Conservation (phyloP, 2,888 invertebrate genomes). For the Masnerella sp. region DNA sequence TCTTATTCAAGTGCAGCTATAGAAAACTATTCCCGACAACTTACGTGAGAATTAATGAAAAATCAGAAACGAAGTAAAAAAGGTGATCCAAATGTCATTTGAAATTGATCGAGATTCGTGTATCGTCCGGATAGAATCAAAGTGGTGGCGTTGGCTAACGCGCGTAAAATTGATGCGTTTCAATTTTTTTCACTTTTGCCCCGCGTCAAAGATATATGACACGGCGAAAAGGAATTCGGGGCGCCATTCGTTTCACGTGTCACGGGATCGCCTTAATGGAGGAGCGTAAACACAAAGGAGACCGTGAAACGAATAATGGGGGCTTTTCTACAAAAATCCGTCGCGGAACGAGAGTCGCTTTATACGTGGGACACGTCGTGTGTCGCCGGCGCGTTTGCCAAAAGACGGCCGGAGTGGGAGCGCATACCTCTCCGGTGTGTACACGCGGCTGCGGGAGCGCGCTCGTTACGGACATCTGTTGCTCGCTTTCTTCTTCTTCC, state of each 20-base stretch:
- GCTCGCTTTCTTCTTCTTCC: slow-evolving; percentile 69
- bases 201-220: slow-evolving; percentile 52
- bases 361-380: slow-evolving; percentile 24
- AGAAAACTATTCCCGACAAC: no score
- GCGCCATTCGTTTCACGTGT: slow-evolving; percentile 52
- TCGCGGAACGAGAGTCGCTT: slow-evolving; percentile 34
- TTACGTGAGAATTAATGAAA: no score
- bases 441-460: slow-evolving; percentile 47
- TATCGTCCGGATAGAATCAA: slow-evolving; percentile 35
- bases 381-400: slow-evolving; percentile 43
- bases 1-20: no score
- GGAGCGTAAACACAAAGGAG: slow-evolving; percentile 48
- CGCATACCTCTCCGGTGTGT: slow-evolving; percentile 47
- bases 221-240: slow-evolving; percentile 45
- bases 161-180: slow-evolving; percentile 48
- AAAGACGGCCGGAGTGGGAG: slow-evolving; percentile 17
- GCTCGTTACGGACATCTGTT: slow-evolving; percentile 76
- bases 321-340: slow-evolving; percentile 42
- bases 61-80: no score
- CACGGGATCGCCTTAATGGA: slow-evolving; percentile 52
- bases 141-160: no score
- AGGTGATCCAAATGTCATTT: no score
- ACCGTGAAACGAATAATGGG: slow-evolving; percentile 47
- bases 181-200: slow-evolving; percentile 46
- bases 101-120: no score